A percentile compares a stretch with the other conserved stretches of the same genome.
These are phyloP conservation scores for Pogonomyrmex barbatus DNA, from an alignment of 1,140 invertebrate genomes.

Conservation along the genomic window DNA sequence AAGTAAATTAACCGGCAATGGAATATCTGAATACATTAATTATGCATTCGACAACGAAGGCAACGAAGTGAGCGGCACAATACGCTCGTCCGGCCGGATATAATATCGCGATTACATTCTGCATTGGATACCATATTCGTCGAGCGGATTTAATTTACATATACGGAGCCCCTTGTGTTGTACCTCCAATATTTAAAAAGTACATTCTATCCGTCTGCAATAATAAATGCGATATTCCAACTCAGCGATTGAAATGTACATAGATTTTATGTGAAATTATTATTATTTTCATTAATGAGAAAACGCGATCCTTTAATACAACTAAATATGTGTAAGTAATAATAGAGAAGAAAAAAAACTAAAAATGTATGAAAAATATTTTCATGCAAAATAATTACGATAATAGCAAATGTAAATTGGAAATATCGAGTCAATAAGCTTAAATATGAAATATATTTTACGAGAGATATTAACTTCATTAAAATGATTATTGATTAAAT, in stretches of 20 bases:
- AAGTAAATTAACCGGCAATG: slow-evolving; percentile 59
- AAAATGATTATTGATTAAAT: slow-evolving; percentile 12
- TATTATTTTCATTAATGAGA: slow-evolving; percentile 26
- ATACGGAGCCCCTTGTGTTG: neutral
- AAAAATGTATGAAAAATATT: slow-evolving; percentile 24
- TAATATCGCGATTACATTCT: slow-evolving; percentile 44
- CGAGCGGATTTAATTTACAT: slow-evolving; percentile 42
- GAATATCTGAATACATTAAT: slow-evolving; percentile 58
- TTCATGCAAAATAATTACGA: neutral
- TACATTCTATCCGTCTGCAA: neutral
- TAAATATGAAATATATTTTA: neutral
- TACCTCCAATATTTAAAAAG: slow-evolving; percentile 48
- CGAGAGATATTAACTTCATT: neutral
- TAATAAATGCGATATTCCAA: slow-evolving; percentile 34
- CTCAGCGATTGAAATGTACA: slow-evolving; percentile 13
- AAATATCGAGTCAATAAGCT: neutral
- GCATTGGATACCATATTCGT: slow-evolving; percentile 29
- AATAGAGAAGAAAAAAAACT: neutral
- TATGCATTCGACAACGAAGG: slow-evolving; percentile 54
- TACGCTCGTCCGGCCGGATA: slow-evolving; percentile 33
- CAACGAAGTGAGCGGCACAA: slow-evolving; percentile 45
- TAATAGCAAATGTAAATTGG: slow-evolving; percentile 16
- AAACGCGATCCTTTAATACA: neutral
- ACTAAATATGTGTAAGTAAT: neutral
- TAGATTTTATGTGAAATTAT: slow-evolving; percentile 24